phyloP scores from a whole-genome alignment of 2,888 invertebrate species.

The Chalcis sispes region DNA sequence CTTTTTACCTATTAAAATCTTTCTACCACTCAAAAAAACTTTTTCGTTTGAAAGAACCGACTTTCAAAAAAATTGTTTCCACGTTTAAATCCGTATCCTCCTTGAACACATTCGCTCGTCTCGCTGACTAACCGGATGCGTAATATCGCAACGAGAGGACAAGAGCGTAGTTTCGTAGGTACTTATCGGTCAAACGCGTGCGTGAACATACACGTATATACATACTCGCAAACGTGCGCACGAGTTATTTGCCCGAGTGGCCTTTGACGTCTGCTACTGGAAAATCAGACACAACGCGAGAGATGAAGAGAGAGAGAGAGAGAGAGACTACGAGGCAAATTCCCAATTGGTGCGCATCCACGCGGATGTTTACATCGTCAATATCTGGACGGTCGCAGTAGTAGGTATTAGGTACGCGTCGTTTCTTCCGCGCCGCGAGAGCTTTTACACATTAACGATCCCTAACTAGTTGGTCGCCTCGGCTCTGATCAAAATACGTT shows the following conservation, averaged over 20 bases:
- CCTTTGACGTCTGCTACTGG: constrained; percentile 61
- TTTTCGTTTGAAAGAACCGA: too few species aligned
- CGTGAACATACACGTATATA: neutral
- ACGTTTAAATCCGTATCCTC: too few species aligned
- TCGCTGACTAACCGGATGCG: too few species aligned
- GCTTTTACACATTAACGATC: constrained; percentile 57
- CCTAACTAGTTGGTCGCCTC: constrained; percentile 34
- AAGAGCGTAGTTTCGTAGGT: constrained; percentile 6
- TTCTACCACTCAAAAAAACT: too few species aligned
- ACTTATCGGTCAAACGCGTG: constrained; percentile 27
- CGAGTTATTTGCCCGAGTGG: constrained; percentile 48
- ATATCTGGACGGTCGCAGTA: constrained; percentile 58
- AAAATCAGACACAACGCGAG: constrained; percentile 61
- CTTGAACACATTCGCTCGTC: too few species aligned
- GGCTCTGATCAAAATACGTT: neutral
- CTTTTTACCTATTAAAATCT: too few species aligned
- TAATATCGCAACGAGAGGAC: too few species aligned
- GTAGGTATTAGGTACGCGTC: constrained; percentile 60
- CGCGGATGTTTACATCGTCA: constrained; percentile 61
- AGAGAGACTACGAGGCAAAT: too few species aligned
- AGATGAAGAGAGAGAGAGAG: too few species aligned
- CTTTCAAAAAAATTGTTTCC: too few species aligned
- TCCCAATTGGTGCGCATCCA: constrained; percentile 52
- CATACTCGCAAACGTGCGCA: constrained; percentile 5
- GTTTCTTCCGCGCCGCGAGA: constrained; percentile 56